Evolutionary conservation across 2,888 invertebrate genomes (phyloP), one percentile per base, ranked within the genome.

Genomic region (Loripinus fragilis): DNA sequence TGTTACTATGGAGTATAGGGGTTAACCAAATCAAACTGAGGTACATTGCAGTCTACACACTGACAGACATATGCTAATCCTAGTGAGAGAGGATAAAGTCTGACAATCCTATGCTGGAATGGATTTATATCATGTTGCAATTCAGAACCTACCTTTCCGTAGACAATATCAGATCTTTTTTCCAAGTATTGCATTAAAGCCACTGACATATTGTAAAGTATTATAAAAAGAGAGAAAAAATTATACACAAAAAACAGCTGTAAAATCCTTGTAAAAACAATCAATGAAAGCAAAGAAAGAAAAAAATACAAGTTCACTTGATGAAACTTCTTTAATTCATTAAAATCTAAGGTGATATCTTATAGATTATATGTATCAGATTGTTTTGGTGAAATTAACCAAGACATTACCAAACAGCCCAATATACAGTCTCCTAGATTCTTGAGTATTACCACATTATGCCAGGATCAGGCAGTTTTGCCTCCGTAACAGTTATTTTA

Each of bases 131-230:
- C n/a, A n/a, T n/a, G n/a, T n/a, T n/a, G n/a, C n/a, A n/a, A n/a
- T n/a, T n/a, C n/a, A n/a, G n/a, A n/a, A n/a, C 52, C 76, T 66
- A 35, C 67, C 71, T 64, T 33, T 55, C 68, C 69, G 67, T 83
- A 78, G 3, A 69, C 83, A 35, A 52, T 55, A 33, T 66, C 68
- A 17, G 78, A 64, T 69, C 83, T 73, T 52, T 83, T 83, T 45
- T 78, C 75, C 48, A 83, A 70, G 69, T 83, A 83, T 60, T 78
- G 78, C 80, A 83, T 80, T 45, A 83, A 76, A 68, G 74, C 78
- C 41, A 64, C 76, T 25, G 83, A 83, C 83, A 83, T 83, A 30
- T 28, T 80, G 30, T 41, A 41, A 33, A 65, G n/a, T 65, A 38
- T 35, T 38, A 38, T 38, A 38, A 65, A 33, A 65, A 10, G 2